A percentile compares a stretch with the other conserved stretches of the same genome.
These are phyloP conservation scores for Automeris io DNA, from an alignment of 2,888 invertebrate genomes.

Conservation along the genomic window DNA sequence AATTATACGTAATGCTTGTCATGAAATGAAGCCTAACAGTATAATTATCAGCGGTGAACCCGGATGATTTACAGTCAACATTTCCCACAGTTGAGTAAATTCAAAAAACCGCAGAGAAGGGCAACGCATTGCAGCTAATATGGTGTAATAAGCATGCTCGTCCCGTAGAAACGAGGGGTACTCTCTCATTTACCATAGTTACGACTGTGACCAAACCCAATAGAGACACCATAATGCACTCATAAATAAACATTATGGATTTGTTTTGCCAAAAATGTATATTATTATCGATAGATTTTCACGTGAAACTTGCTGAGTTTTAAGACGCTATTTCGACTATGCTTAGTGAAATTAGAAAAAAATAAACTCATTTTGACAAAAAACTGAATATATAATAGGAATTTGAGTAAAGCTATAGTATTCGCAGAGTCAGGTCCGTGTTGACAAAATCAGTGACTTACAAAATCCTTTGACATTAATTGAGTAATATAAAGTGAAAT, in stretches of 20 bases:
- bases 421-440: too few species aligned
- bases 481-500: too few species aligned
- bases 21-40: background rate
- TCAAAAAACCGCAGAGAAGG: conserved; percentile 50
- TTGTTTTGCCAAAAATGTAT: background rate
- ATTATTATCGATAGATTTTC: too few species aligned
- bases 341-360: too few species aligned
- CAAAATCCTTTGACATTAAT: too few species aligned
- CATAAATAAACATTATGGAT: background rate
- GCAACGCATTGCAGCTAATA: conserved; percentile 36
- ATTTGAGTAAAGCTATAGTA: too few species aligned
- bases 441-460: too few species aligned
- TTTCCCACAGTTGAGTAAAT: conserved; percentile 52
- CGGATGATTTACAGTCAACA: conserved; percentile 10
- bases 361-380: too few species aligned
- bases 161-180: conserved; percentile 29
- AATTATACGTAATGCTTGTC: too few species aligned
- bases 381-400: too few species aligned
- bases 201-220: conserved; percentile 2
- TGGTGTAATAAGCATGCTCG: conserved; percentile 40
- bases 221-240: background rate
- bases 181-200: background rate
- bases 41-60: conserved; percentile 1
- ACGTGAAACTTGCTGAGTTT: too few species aligned
- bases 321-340: too few species aligned